These are phyloP conservation scores for Hypomecis atomaria DNA, from an alignment of 2,888 invertebrate species.

Conservation along the genomic window DNA sequence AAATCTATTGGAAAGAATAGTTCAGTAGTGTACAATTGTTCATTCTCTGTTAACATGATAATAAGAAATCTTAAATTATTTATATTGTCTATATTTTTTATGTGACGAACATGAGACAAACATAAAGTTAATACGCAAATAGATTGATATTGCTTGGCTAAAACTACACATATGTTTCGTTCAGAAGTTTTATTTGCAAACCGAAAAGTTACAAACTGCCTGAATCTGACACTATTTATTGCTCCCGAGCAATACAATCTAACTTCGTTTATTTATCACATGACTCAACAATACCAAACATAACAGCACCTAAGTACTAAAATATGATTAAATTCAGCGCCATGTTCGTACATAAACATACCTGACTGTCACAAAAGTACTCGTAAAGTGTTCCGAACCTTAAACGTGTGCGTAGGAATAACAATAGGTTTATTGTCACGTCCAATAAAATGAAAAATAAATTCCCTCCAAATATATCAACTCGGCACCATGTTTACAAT, in stretches of 20 bases:
- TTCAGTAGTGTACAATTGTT: too few relatives aligned
- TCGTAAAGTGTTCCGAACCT: not conserved
- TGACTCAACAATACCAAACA: not conserved
- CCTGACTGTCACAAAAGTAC: not conserved
- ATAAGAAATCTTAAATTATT: too few relatives aligned
- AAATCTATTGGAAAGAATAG: too few relatives aligned
- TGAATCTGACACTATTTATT: constrained; percentile 2
- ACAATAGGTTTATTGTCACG: constrained; percentile 15
- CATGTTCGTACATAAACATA: not conserved
- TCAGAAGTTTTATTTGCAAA: constrained; percentile 8
- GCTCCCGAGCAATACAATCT: not conserved
- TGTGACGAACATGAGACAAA: too few relatives aligned
- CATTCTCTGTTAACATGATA: too few relatives aligned
- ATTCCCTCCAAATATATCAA: constrained; percentile 45
- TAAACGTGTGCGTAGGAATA: not conserved
- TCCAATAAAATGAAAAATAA: constrained; percentile 40
- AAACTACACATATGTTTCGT: not conserved
- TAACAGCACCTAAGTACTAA: not conserved
- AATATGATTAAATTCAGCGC: not conserved
- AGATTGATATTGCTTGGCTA: not conserved
- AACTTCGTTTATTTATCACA: not conserved
- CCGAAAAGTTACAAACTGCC: not conserved
- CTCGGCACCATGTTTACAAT: constrained; percentile 45
- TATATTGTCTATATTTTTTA: too few relatives aligned
- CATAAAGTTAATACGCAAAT: not conserved